A percentile compares a stretch with the other conserved stretches of the same genome.
Evolutionary conservation across 1,140 invertebrate genomes (phyloP).

Genomic region (Drosophila tani): DNA sequence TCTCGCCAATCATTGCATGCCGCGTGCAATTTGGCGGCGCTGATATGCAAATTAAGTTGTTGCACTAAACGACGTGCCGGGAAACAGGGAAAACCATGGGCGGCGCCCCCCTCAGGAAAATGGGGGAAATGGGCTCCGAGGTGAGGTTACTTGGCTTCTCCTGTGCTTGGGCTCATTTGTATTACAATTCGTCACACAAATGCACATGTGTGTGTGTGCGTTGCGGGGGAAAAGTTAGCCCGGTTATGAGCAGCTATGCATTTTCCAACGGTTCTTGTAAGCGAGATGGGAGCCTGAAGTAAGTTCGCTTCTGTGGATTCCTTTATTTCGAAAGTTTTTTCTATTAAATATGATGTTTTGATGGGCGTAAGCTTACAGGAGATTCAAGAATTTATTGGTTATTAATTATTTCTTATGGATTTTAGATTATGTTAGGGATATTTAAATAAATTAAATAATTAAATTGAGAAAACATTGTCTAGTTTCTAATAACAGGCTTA

Average conservation of each 20-base stretch:
- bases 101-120: neutral
- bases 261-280: conserved; percentile 12
- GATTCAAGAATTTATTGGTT: no score
- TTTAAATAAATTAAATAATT: no score
- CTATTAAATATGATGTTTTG: neutral
- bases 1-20: conserved; percentile 63
- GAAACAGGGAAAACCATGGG: conserved; percentile 64
- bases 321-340: conserved; percentile 2
- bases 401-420: no score
- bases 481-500: no score
- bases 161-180: conserved; percentile 65
- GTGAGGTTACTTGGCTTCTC: conserved; percentile 11
- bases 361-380: no score
- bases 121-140: conserved; percentile 37
- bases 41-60: conserved; percentile 83
- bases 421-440: neutral
- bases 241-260: conserved; percentile 48
- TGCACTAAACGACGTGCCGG: conserved; percentile 82
- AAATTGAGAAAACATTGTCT: no score
- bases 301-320: neutral
- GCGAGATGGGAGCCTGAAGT: conserved; percentile 21
- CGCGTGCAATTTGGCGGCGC: conserved; percentile 79
- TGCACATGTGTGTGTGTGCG: conserved; percentile 2
- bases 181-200: conserved; percentile 78
- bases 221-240: conserved; percentile 46